Conservation (phyloP, 2,113 vertebrate genomes). For the Tragulus kanchil region DNA sequence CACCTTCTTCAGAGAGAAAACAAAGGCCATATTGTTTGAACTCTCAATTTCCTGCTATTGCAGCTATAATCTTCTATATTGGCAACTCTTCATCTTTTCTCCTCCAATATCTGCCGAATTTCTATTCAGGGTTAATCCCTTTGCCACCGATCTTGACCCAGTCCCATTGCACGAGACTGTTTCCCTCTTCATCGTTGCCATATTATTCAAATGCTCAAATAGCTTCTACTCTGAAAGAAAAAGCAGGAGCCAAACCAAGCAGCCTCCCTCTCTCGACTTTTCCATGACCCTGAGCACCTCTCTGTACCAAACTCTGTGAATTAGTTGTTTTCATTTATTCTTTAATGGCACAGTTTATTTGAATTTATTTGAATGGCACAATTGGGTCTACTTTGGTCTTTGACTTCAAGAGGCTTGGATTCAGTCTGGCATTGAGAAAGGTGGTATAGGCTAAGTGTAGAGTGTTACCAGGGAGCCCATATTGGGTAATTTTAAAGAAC, state of each 20-base stretch:
- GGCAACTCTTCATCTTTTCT: not conserved
- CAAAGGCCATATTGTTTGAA: conserved; percentile 23
- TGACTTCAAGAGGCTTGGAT: not conserved
- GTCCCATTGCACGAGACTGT: not conserved
- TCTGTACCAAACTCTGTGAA: not conserved
- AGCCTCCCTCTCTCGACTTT: not conserved
- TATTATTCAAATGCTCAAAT: not conserved
- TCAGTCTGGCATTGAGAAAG: not conserved
- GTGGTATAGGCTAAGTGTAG: not conserved
- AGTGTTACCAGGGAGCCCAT: not conserved
- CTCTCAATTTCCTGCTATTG: not conserved
- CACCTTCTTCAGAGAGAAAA: conserved; percentile 39
- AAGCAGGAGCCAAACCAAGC: not conserved
- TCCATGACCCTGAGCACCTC: not conserved
- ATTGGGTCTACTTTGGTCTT: not conserved
- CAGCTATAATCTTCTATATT: not conserved
- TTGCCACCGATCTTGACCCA: not conserved
- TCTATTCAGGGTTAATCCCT: not conserved
- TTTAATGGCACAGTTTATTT: too few species aligned
- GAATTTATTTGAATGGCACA: conserved; percentile 1
- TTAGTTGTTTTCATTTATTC: conserved; percentile 43
- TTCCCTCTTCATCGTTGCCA: not conserved
- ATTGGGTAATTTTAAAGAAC: not conserved
- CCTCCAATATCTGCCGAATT: not conserved
- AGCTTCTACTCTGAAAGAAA: not conserved